Evolutionary conservation across 2,888 invertebrate species (phyloP).

Genomic region (Tridacna crocea): DNA sequence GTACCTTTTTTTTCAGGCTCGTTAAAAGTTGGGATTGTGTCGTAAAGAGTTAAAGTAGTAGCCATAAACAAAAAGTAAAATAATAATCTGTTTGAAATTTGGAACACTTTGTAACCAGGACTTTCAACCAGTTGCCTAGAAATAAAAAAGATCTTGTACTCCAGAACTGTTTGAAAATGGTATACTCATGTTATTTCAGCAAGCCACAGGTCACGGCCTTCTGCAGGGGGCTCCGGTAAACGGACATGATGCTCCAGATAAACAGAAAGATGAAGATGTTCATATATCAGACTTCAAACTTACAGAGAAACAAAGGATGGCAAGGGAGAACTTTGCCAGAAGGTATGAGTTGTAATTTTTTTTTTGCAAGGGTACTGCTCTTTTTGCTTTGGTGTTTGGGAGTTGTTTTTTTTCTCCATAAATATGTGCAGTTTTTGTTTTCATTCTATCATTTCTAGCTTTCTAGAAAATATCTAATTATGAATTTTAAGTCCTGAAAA

Average conservation of each 20-base stretch:
- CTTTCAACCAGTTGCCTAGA: no score
- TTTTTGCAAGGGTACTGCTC: neutral
- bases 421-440: neutral
- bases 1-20: no score
- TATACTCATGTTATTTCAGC: slow-evolving; percentile 22
- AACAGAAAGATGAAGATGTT: slow-evolving; percentile 68
- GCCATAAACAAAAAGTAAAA: no score
- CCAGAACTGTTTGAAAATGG: no score
- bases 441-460: neutral
- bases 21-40: no score
- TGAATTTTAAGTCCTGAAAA: no score
- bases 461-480: neutral
- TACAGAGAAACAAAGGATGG: slow-evolving; percentile 73
- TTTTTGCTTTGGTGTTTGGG: neutral
- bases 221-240: slow-evolving; percentile 74
- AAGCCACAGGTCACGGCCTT: slow-evolving; percentile 60
- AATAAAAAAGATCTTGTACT: no score
- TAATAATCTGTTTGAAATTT: no score
- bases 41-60: no score
- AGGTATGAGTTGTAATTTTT: slow-evolving; percentile 63
- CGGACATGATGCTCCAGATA: slow-evolving; percentile 63
- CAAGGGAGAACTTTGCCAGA: slow-evolving; percentile 75
- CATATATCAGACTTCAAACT: slow-evolving; percentile 73
- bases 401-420: no score
- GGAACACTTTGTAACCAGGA: no score